Conservation (phyloP, 2,113 vertebrate species). For the Pachyramphus minor region DNA sequence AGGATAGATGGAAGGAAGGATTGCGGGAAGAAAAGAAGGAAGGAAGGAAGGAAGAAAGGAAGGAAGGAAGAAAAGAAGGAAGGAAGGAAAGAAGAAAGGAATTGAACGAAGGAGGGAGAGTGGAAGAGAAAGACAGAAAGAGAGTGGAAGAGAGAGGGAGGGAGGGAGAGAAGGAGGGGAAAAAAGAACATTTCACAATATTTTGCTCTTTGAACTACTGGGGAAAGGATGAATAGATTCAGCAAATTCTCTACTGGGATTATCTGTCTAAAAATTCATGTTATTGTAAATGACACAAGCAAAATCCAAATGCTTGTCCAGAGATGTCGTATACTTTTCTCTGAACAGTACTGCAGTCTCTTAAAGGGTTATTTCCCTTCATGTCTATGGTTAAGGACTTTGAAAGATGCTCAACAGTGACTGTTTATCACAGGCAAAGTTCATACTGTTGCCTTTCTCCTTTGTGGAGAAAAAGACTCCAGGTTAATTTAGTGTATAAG, state of each 20-base stretch:
- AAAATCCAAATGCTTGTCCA: neutral
- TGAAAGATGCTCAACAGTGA: neutral
- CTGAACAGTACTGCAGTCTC: neutral
- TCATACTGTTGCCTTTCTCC: neutral
- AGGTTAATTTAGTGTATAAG: too few species aligned
- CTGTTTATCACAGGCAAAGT: neutral
- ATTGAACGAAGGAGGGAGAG: neutral
- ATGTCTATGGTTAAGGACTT: neutral
- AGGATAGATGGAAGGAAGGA: neutral
- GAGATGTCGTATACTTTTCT: neutral
- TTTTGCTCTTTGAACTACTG: neutral
- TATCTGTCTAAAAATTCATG: neutral
- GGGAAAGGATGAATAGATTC: neutral
- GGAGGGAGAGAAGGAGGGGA: neutral
- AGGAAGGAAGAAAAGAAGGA: neutral
- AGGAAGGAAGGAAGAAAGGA: neutral
- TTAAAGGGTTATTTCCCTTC: neutral
- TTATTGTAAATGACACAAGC: neutral
- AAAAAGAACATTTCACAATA: neutral
- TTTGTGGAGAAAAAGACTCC: too few species aligned
- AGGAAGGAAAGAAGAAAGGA: neutral
- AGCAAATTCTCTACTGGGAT: neutral
- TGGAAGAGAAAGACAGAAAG: neutral
- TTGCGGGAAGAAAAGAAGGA: neutral
- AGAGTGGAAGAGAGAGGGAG: too few species aligned